Evolutionary conservation across 2,888 invertebrate genomes (phyloP), one percentile per base, ranked within the genome.

Genomic region (Colletes collaris): DNA sequence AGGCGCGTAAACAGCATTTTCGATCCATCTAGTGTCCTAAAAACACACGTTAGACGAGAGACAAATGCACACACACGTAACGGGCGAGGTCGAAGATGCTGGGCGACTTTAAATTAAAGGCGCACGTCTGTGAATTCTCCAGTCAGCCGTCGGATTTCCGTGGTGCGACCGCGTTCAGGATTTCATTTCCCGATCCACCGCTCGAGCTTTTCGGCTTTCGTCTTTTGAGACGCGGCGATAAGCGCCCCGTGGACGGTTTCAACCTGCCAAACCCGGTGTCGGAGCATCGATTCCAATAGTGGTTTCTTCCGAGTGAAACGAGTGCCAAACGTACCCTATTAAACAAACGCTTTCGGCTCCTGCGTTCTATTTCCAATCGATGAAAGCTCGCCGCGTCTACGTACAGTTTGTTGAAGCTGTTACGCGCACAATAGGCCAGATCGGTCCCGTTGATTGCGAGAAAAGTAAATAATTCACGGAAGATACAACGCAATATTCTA

Each of bases 101-200:
- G 85, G 87, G 88, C 89, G 90, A 80, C 89, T 91, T 90, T 90
- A 92, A 92, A 91, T 91, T 92, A 91, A 91, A 92, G 91, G 90
- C 92, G 90, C 91, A 86, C 90, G 89, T 89, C 90, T 90, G 89
- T 87, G 88, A 89, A 90, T 86, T 87, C 91, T 90, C 90, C 92
- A 92, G 92, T 92, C 92, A 90, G 89, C 88, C 89, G 91, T 88
- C 87, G 88, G 91, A 89, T 92, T 90, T 90, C 89, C 88, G 87
- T 84, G 88, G 87, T 79, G 79, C 67, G 84, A 83, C 86, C 77
- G 74, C 86, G 75, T 66, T 58, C 68, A 77, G 69, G 58, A 71
- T 59, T 59, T 71, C 72, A 74, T 74, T 74, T 79, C 76, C 63
- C 70, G 71, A 76, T 66, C 60, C 55, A 19, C 27, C 37, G 16